Base-by-base conservation (phyloP, 2,113 vertebrate genomes). In the Chloroceryle aenea region DNA sequence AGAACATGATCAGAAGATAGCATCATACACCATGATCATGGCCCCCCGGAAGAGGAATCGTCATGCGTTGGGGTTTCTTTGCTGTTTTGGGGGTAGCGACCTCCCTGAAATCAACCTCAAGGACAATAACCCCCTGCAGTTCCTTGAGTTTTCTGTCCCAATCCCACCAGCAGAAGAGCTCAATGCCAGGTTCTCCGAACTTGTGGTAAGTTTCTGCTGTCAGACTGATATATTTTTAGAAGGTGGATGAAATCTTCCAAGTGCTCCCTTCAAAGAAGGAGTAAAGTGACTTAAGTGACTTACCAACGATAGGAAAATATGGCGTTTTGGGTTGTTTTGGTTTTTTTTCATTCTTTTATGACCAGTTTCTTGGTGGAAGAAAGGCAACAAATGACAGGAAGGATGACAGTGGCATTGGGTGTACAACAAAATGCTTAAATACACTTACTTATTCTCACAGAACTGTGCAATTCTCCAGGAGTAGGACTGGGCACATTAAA, bases 71-170 rank as follows among this genome's bases (percentile, higher is more conserved):
- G 99, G 99, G 88, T 99, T 99, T 98, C 98, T 99, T 89, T 99
- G 99, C 97, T 99, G 99, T 97, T 99, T 99, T 6, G 98, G 98
- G 85, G 98, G 99, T 95, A 99, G 97, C 0, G 98, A 99, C 94
- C 98, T 99, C 66, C 99, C 98, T 4, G 99, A 99, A 98, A 99
- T 99, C 97, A 99, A 99, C 97, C 98, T 99, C 76, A 99, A 98
- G 97, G 99, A 99, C 97, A 99, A 96, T 67, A 98, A 99, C 68
- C 99, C 99, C 1, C 98, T 99, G 83, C 99, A 99, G 78, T 98
- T 99, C 95, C 98, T 99, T 97, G 99, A 99, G 97, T 99, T 99
- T 97, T 99, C 99, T 42, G 98, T 99, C 74, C 99, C 99, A 62
- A 99, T 99, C 88, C 99, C 99, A 3, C 98, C 98, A 20, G 97